phyloP scores from a whole-genome alignment of 2,888 invertebrate species.

The Phalera bucephala region DNA sequence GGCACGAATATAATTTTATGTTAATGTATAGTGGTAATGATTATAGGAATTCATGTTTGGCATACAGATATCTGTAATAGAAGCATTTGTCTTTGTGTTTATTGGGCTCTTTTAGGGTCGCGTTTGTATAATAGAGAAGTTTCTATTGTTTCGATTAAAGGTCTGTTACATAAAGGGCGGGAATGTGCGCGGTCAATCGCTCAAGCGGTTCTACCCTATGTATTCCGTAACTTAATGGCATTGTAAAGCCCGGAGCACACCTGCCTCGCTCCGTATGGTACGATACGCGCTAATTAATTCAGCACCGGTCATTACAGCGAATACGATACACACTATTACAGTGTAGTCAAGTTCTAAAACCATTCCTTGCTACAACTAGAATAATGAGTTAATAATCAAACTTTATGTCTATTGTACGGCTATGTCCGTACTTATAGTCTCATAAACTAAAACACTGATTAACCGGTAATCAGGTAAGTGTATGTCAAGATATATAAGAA shows the following conservation, averaged over 20 bases:
- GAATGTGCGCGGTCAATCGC: constrained; percentile 55
- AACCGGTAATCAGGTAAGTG: no score
- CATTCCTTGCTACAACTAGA: constrained; percentile 46
- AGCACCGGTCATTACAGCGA: constrained; percentile 58
- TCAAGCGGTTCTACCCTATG: constrained; percentile 54
- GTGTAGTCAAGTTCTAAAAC: constrained; percentile 46
- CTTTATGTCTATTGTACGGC: no score
- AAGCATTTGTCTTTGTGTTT: constrained; percentile 30
- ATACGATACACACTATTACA: constrained; percentile 60
- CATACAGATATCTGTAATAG: constrained; percentile 28
- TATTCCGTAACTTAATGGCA: constrained; percentile 59
- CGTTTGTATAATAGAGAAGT: constrained; percentile 29
- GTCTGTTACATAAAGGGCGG: constrained; percentile 35
- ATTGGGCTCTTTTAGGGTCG: constrained; percentile 25
- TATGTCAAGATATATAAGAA: no score
- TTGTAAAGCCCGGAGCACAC: constrained; percentile 68
- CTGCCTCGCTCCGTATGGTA: constrained; percentile 55
- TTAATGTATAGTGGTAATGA: constrained; percentile 37
- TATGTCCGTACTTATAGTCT: no score
- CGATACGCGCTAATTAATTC: constrained; percentile 73
- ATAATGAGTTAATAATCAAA: no score
- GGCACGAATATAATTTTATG: constrained; percentile 52
- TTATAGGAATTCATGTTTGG: constrained; percentile 35
- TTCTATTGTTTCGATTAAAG: constrained; percentile 34
- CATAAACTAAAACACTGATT: no score